Percentiles rank a stretch among this genome's conserved stretches.
Conservation (phyloP, 2,888 invertebrate species). For the Tineola bisselliella region DNA sequence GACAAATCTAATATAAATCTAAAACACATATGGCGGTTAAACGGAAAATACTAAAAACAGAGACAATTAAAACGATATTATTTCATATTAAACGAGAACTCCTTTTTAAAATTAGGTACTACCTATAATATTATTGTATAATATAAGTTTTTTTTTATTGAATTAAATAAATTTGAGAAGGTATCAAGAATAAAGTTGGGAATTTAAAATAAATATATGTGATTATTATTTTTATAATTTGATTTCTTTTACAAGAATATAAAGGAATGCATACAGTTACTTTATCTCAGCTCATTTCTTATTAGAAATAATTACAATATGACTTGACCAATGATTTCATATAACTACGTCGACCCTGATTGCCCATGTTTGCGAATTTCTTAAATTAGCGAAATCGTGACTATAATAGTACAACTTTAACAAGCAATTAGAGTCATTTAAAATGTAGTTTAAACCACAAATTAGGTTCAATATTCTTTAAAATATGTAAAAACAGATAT, state of each 20-base stretch:
- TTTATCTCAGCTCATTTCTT: no score
- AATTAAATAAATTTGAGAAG: no score
- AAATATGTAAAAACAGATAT: not conserved
- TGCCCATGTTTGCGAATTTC: not conserved
- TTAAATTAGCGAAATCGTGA: not conserved
- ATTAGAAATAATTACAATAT: no score
- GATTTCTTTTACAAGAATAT: no score
- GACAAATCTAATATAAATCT: constrained; percentile 5
- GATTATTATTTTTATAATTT: no score
- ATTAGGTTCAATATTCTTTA: not conserved
- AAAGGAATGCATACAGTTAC: no score
- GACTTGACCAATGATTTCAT: not conserved
- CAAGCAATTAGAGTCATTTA: not conserved
- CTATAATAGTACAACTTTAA: not conserved
- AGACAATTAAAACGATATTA: not conserved
- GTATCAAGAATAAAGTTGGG: no score
- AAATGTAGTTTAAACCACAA: not conserved
- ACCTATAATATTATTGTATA: no score
- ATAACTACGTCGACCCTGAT: not conserved
- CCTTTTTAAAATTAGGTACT: no score
- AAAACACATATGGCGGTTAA: not conserved
- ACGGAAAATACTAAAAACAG: not conserved
- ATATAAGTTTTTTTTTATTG: no score
- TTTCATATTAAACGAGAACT: no score
- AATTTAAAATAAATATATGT: no score